Evolutionary conservation across 2,888 invertebrate genomes (phyloP), one percentile per base, ranked within the genome.

Genomic region (Caenorhabditis drosophilae): DNA sequence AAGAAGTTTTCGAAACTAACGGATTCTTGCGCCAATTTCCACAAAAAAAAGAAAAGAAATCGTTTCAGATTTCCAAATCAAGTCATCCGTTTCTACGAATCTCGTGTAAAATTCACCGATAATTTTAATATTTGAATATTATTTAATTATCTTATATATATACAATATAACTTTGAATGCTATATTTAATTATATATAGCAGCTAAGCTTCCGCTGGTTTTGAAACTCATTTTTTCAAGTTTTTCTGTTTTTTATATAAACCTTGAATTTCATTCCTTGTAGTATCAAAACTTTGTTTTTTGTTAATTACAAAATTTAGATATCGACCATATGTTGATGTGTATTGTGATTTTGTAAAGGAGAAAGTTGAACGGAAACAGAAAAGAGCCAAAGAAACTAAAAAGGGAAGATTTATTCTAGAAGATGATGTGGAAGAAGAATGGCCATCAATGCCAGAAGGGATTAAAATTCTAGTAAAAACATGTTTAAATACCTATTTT

Each of bases 41-140:
- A 9, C 31, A 31, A 31, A 31, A 31, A 31, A 12, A 36, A 12
- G 4, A n/a, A 15, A 36, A 36, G 2, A 6, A 7, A 35, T 12
- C 16, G 42, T 66, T 66, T 46, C 64, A 66, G 64, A 55, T 66
- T 49, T 26, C 55, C 64, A n/a, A 26, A 47, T 12, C 59, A 59
- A 6, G 64, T 66, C 31, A 59, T 66, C 55, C 52, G 42, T 34
- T 66, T 46, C 64, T 66, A 66, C 64, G 64, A 66, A 26, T 44
- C 44, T 7, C 49, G 26, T n/a, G 4, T 40, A 4, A 38, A 18
- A 49, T 49, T 49, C 12, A 2, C 2, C 20, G 49, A 49, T 25
- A 27, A 6, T 11, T 38, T 34, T 22, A 34, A 7, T 2, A 47
- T 9, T 11, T 31, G 12, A 34, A 3, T 2, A 31, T 11, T 46